Evolutionary conservation across 2,113 vertebrate genomes (phyloP), one percentile per base, ranked within the genome.

Genomic region (Thryonomys swinderianus): DNA sequence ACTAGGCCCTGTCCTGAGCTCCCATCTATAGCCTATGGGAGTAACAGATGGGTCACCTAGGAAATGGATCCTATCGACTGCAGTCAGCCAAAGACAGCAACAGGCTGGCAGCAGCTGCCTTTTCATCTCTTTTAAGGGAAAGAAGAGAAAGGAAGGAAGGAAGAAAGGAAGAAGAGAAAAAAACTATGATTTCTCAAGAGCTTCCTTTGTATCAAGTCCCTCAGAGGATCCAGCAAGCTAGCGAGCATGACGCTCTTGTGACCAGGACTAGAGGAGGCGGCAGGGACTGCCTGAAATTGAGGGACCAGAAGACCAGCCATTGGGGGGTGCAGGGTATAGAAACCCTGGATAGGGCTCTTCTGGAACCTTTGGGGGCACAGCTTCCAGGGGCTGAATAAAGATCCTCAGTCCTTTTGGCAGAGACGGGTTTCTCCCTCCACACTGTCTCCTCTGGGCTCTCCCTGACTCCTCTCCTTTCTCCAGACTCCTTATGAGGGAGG

Each of bases 101-200:
- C 20, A 25, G 53, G n/a, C 69, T 40, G 27, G 59, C n/a, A 66
- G 78, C 55, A 64, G 48, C 78, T 66, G 66, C 66, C 51, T 67
- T 82, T 48, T 20, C 0, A 40, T 55, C 42, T 48, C 59, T 51
- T n/a, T n/a, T 34, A 85, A 55, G 32, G 23, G n/a, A 71, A 27
- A 42, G 27, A 92, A 23, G 78, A 62, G 71, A 80, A 85, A 84
- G 55, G 57, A 90, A 82, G 57, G 53, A 90, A 62, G 71, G 84
- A 85, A 84, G 55, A 51, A 90, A 82, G 57, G 53, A 90, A 82
- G 48, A 45, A 8, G 25, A 79, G 37, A 64, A 62, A 59, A 76
- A 73, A 74, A 62, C 12, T 34, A 51, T 34, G 59, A 34, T 88
- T 90, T 74, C 88, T 78, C 67, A 92, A 96, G 85, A 66, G 45